Evolutionary conservation across 1,140 invertebrate genomes (phyloP), one percentile per base, ranked within the genome.

Genomic region (Brevipalpus yothersi): DNA sequence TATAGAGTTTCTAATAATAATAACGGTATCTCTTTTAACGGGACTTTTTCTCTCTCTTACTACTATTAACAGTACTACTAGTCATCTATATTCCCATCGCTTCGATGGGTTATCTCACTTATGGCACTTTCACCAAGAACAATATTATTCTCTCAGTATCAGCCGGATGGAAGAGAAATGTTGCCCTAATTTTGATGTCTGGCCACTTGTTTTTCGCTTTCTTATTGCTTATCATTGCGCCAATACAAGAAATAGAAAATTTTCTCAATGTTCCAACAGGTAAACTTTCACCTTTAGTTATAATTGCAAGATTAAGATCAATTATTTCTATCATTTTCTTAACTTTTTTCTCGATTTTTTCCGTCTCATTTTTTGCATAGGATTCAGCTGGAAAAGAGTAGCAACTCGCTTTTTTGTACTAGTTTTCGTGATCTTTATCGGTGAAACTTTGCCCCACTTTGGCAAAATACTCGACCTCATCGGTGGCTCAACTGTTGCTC

Each of bases 401-500:
- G 68, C 81, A 0, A 68, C 85, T 21, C 75, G 89, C 41, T 82
- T 83, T 1, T 68, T 73, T 0, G 71, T 91, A 4, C 75, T 89
- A 17, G 74, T 78, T 0, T 61, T 82, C 1, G 80, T 82, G 0
- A 77, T 92, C 4, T 78, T 86, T 19, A 71, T 90, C 8, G 86
- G 80, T 0, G 83, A 87, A 72, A 78, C 81, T 7, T 77, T 93
- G 0, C 87, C 89, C 0, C 75, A 81, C 63, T 91, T 92, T 67
- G 86, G 89, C 62, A 74, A 87, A n/a, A 80, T 93, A 4, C 84
- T 93, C 79, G 79, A 86, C 40, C 71, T 93, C 2, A 80, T 92
- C 4, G 87, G 86, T n/a, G 82, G 83, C 0, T 77, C 90, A 0
- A 88, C 83, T 0, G 82, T 85, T 0, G 85, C 86, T 0, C 68